Base-by-base conservation (phyloP, 2,888 invertebrate species). In the Agriopis aurantiaria region DNA sequence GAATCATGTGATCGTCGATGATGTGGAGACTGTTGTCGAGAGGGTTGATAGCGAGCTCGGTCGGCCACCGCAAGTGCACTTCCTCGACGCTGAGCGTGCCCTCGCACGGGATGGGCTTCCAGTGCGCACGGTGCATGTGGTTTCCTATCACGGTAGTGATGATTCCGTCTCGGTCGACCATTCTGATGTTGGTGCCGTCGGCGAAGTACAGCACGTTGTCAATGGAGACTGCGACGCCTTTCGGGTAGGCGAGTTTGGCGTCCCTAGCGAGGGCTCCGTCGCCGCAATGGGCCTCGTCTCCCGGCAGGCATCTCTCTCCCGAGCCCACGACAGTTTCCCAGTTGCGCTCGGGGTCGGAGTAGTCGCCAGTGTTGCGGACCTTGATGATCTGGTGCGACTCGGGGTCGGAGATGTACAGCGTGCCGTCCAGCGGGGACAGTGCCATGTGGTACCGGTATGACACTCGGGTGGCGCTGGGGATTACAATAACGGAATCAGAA, bases 401-500 rank as follows among this genome's bases (percentile, higher is more conserved):
- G 0, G 99, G 99, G 88, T 99, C 98, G 0, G 99, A 99, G 81
- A 99, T 98, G 93, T 98, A 99, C 10, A 99, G 95, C 1, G 97
- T 97, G 41, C 98, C 98, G 87, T 99, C 99, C 12, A 99, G 95
- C 0, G 99, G 99, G 81, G 98, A 98, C 55, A 99, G 94, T 0
- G 99, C 98, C 96, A 99, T 97, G 93, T 99, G 99, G 90, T 99
- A 99, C 67, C 99, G 97, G 90, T 99, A 99, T 0, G 98, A 98
- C 0, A 99, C 98, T 82, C 98, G 96, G 0, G 98, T 98, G 33
- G 98, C 98, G 86, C 99, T 98, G 93, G 77, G 95, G 91, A 72
- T 51, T 65, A 70, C 69, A 68, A 62, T 65, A 14, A 46, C 3
- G 1, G 4, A 41, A 48, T 48, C 11, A 52, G 17, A 3, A 8